A percentile compares a stretch with the other conserved stretches of the same genome.
Evolutionary conservation across 2,113 vertebrate species (phyloP).

Genomic region (Ammospiza caudacuta): DNA sequence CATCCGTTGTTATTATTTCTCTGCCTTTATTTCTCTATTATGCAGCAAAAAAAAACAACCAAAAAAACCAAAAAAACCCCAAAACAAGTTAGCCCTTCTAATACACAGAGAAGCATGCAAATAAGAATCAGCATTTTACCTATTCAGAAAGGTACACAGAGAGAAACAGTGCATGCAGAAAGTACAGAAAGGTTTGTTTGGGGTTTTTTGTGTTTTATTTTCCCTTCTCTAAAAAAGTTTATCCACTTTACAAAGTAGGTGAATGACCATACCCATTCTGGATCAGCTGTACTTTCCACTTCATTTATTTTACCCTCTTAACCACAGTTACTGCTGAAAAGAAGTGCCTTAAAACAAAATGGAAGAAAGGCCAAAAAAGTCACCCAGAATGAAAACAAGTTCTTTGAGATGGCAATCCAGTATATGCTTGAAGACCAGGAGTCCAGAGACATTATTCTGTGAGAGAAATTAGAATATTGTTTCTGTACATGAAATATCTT

Average conservation of each 20-base stretch:
- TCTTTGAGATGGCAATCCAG: not conserved
- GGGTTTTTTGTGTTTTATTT: accelerated
- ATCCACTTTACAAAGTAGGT: not conserved
- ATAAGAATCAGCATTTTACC: not conserved
- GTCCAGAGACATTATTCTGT: not conserved
- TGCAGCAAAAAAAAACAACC: not conserved
- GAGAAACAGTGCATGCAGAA: not conserved
- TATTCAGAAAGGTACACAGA: not conserved
- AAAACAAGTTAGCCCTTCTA: not conserved
- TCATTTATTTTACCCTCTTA: not conserved
- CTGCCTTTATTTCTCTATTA: not conserved
- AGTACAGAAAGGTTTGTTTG: not conserved
- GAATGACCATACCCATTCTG: not conserved
- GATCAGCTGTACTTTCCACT: not conserved
- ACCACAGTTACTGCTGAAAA: not conserved
- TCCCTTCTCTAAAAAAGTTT: not conserved
- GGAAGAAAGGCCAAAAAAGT: not conserved
- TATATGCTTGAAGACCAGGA: not conserved
- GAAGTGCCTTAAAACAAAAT: not conserved
- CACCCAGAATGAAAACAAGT: not conserved
- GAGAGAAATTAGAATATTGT: not conserved
- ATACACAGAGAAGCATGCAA: not conserved
- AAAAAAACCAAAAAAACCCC: too few species aligned
- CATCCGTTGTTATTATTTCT: not conserved
- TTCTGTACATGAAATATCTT: not conserved